A percentile compares a stretch with the other conserved stretches of the same genome.
Evolutionary conservation across 92 coral and sea anemone genomes (phyloP).

Genomic region (Bergia puertoricense): DNA sequence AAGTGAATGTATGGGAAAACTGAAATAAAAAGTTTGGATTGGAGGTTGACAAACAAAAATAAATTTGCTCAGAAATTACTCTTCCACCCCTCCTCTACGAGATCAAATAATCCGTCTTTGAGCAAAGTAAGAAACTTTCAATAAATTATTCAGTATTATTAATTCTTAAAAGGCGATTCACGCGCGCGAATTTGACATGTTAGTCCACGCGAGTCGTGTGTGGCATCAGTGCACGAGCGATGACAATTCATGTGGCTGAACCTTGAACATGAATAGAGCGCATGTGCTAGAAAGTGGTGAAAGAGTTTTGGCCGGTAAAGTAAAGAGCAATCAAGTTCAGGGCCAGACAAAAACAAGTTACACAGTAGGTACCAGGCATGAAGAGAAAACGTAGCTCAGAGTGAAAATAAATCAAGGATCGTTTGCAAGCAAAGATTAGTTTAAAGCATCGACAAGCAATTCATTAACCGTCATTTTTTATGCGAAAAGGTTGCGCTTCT

Average conservation of each 20-base stretch:
- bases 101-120: too few relatives aligned
- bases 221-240: too few relatives aligned
- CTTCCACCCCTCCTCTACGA: too few relatives aligned
- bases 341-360: background rate
- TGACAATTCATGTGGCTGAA: too few relatives aligned
- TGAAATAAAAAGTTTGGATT: too few relatives aligned
- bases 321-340: background rate
- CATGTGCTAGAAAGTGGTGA: background rate
- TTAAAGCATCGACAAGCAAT: background rate
- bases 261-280: background rate
- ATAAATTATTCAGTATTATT: too few relatives aligned
- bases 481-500: background rate
- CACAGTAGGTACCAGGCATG: background rate
- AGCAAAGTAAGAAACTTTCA: background rate
- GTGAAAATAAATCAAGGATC: background rate
- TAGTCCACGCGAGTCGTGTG: too few relatives aligned
- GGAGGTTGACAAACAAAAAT: too few relatives aligned
- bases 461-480: background rate
- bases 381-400: background rate
- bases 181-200: too few relatives aligned
- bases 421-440: background rate
- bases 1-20: too few relatives aligned
- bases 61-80: too few relatives aligned
- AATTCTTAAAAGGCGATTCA: background rate
- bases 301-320: background rate